Conservation (phyloP, 2,888 invertebrate genomes). For the Nysson spinosus region DNA sequence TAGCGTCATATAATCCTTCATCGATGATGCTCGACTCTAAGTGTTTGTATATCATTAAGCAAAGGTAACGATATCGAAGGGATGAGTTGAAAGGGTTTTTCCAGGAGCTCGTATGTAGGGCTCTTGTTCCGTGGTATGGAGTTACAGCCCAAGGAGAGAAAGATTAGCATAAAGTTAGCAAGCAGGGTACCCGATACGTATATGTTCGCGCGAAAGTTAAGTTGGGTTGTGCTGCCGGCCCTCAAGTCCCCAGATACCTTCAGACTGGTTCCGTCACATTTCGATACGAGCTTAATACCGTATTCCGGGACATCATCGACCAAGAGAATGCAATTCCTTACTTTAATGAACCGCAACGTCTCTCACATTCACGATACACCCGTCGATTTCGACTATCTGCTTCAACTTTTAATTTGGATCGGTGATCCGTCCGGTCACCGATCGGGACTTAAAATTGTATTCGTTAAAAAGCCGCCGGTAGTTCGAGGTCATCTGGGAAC, state of each 20-base stretch:
- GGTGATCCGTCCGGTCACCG: no score
- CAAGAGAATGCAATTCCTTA: slow-evolving; percentile 32
- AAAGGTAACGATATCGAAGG: background rate
- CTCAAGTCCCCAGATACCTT: slow-evolving; percentile 51
- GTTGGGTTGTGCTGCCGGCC: slow-evolving; percentile 52
- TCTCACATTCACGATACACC: background rate
- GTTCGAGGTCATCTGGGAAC: no score
- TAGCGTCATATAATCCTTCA: no score
- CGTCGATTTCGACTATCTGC: background rate
- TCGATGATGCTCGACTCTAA: no score
- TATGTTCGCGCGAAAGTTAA: slow-evolving; percentile 53
- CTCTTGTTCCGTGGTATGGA: slow-evolving; percentile 4
- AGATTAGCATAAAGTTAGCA: slow-evolving; percentile 63
- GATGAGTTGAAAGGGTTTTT: background rate
- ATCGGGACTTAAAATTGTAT: no score
- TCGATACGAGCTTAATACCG: slow-evolving; percentile 45
- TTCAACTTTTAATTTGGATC: no score
- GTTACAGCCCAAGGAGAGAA: slow-evolving; percentile 53
- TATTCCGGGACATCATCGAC: slow-evolving; percentile 42
- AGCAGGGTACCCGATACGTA: slow-evolving; percentile 42
- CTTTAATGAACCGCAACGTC: slow-evolving; percentile 12
- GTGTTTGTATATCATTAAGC: no score
- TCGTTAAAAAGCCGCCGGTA: no score
- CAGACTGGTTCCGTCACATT: slow-evolving; percentile 53
- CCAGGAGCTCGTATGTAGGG: background rate